Evolutionary conservation across 2,797 vertebrate genomes (phyloP).

Genomic region (Pseudochaenichthys georgianus): DNA sequence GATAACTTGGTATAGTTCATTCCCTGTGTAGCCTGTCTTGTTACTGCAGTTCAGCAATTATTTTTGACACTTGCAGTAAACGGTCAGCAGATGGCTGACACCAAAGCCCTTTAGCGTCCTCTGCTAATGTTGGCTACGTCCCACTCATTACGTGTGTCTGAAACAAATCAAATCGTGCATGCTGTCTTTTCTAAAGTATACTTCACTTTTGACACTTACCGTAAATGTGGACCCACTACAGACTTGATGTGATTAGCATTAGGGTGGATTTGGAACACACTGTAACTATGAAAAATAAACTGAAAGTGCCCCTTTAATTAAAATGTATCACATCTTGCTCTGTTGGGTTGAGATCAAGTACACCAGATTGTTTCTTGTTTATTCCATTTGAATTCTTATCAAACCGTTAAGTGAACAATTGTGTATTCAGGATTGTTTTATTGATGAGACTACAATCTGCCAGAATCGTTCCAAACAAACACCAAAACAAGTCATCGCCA

Average conservation of each 20-base stretch:
- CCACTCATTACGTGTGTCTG: no score
- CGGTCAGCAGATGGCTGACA: no score
- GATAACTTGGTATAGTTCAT: no score
- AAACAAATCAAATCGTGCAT: not conserved
- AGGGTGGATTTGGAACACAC: not conserved
- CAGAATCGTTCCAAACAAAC: not conserved
- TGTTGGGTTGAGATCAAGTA: slow-evolving; percentile 1
- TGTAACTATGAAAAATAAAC: not conserved
- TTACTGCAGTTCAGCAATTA: no score
- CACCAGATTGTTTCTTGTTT: not conserved
- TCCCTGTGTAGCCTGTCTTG: no score
- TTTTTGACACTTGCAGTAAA: no score
- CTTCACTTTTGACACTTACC: not conserved
- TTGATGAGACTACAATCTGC: not conserved
- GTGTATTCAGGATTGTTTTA: slow-evolving; percentile 2
- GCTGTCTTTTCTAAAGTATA: not conserved
- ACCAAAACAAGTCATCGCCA: not conserved
- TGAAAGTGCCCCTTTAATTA: not conserved
- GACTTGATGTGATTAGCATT: not conserved
- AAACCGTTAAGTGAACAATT: slow-evolving; percentile 4
- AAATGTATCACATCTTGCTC: no score
- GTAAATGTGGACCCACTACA: not conserved
- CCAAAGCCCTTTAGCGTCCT: no score
- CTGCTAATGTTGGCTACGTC: no score
- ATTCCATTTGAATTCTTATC: slow-evolving; percentile 6